Evolutionary conservation across 1,140 invertebrate genomes (phyloP).

Genomic region (Bicyclus anynana): DNA sequence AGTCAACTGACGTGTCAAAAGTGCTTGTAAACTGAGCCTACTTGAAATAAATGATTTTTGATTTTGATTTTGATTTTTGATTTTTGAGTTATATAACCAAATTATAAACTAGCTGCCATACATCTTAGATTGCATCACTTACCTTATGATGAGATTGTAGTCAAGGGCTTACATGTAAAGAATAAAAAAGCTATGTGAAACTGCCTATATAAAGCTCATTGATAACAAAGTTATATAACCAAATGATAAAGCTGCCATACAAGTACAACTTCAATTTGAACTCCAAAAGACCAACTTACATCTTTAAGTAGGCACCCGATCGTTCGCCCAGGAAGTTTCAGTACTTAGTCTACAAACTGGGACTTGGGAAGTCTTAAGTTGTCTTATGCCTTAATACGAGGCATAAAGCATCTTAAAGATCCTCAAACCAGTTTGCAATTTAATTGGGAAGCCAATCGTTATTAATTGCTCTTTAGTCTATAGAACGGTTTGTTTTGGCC

Average conservation of each 20-base stretch:
- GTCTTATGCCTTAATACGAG: slow-evolving; percentile 8
- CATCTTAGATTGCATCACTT: too few species aligned
- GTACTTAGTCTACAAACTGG: slow-evolving; percentile 6
- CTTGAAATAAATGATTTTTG: too few species aligned
- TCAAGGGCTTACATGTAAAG: too few species aligned
- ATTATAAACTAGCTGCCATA: too few species aligned
- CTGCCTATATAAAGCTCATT: too few species aligned
- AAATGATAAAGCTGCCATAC: background rate
- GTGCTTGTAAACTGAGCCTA: too few species aligned
- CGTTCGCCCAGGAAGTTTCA: slow-evolving; percentile 4
- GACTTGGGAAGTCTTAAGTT: slow-evolving; percentile 4
- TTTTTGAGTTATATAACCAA: too few species aligned
- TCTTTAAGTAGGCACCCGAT: slow-evolving; percentile 6
- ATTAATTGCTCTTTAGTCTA: slow-evolving; percentile 1
- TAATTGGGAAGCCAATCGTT: slow-evolving; percentile 3
- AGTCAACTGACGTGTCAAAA: too few species aligned
- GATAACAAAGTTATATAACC: too few species aligned
- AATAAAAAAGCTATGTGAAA: too few species aligned
- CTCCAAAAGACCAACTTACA: slow-evolving; percentile 4
- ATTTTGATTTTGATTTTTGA: too few species aligned
- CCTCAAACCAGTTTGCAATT: slow-evolving; percentile 7
- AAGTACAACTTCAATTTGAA: slow-evolving; percentile 1
- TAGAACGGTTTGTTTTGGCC: background rate
- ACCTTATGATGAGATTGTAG: too few species aligned
- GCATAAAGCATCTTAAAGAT: slow-evolving; percentile 2